A percentile compares a stretch with the other conserved stretches of the same genome.
phyloP scores from a whole-genome alignment of 2,797 vertebrate species.

The Gymnoscopelus microlampas region DNA sequence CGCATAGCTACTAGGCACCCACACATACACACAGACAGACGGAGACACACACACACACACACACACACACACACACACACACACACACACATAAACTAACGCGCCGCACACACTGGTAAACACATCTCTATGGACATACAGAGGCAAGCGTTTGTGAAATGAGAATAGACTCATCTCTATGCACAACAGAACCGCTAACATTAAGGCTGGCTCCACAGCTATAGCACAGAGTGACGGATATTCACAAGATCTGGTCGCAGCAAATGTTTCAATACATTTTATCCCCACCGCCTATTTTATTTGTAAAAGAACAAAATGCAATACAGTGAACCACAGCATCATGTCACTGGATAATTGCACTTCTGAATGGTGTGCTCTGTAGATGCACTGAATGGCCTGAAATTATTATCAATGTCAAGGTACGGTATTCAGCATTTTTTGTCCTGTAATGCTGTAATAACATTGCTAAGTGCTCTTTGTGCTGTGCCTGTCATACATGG shows the following conservation, averaged over 20 bases:
- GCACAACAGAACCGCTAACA: constrained; percentile 27
- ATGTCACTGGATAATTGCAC: not conserved
- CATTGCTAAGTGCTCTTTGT: too few relatives aligned
- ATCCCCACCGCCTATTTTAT: not conserved
- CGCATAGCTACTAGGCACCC: not conserved
- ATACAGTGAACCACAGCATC: not conserved
- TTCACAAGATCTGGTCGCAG: too few relatives aligned
- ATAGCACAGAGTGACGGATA: too few relatives aligned
- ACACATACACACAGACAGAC: constrained; percentile 5
- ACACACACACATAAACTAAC: not conserved
- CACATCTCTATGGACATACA: not conserved
- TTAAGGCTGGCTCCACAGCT: constrained; percentile 9
- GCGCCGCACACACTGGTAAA: not conserved
- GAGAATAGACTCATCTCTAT: constrained; percentile 37
- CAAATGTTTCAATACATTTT: constrained; percentile 3
- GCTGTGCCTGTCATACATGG: too few relatives aligned
- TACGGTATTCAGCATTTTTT: not conserved
- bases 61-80: constrained; percentile 11
- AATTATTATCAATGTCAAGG: constrained; percentile 2
- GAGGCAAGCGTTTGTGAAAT: constrained; percentile 15
- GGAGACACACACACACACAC: constrained; percentile 39
- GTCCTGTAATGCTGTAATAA: too few relatives aligned
- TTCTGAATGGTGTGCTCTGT: not conserved
- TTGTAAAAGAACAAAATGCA: not conserved
- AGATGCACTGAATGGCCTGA: constrained; percentile 5